A percentile compares a stretch with the other conserved stretches of the same genome.
phyloP scores from a whole-genome alignment of 2,113 vertebrate genomes.

The Lonchura striata region DNA sequence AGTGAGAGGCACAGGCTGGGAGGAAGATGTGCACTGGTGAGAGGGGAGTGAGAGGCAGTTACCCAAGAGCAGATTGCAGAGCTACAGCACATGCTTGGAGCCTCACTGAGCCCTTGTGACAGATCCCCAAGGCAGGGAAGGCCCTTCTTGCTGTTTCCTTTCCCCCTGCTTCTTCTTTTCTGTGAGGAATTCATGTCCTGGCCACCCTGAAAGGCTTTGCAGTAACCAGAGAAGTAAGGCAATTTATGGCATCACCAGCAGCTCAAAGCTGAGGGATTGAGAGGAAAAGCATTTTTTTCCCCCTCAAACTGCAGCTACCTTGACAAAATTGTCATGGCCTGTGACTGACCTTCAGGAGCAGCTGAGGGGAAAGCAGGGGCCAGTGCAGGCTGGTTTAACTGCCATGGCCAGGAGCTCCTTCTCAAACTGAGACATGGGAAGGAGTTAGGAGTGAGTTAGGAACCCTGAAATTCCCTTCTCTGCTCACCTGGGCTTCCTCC shows the following conservation, averaged over 20 bases:
- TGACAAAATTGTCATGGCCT: conserved; percentile 24
- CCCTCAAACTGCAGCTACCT: not conserved
- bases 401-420: not conserved
- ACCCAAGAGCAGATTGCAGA: not conserved
- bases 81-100: not conserved
- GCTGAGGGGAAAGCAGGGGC: rapidly evolving
- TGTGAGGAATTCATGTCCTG: not conserved
- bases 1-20: not conserved
- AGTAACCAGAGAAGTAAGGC: conserved; percentile 44
- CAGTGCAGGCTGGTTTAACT: not conserved
- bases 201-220: conserved; percentile 32
- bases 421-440: not conserved
- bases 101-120: rapidly evolving
- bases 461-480: not conserved
- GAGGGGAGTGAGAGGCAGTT: not conserved
- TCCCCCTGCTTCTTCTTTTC: not conserved
- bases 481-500: not conserved
- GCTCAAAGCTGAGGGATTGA: conserved; percentile 18
- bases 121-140: not conserved
- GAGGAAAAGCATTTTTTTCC: not conserved
- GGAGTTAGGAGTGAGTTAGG: not conserved
- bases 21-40: not conserved
- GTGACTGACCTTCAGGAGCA: not conserved
- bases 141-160: not conserved
- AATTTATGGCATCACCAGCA: not conserved